A percentile compares a stretch with the other conserved stretches of the same genome.
These are phyloP conservation scores for Ichneumoninae sp. DNA, from an alignment of 2,888 invertebrate genomes.

Conservation along the genomic window DNA sequence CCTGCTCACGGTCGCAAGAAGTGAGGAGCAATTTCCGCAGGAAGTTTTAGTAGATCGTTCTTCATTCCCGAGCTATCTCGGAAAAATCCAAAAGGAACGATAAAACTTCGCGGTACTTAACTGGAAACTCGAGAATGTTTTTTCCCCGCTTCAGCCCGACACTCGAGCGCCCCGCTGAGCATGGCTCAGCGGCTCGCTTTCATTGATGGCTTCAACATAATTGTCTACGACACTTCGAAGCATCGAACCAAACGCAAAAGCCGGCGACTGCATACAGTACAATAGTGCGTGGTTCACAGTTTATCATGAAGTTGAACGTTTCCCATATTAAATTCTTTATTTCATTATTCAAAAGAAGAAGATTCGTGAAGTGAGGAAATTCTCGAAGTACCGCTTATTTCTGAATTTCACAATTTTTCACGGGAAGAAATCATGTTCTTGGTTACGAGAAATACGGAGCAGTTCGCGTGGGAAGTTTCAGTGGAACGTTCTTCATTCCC, in stretches of 20 bases:
- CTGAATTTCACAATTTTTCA: no score
- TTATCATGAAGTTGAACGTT: no score
- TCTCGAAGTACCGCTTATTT: no score
- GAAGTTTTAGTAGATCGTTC: conserved; percentile 7
- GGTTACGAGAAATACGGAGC: no score
- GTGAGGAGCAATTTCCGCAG: not conserved
- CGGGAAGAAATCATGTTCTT: no score
- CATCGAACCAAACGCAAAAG: not conserved
- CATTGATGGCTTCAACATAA: conserved; percentile 68
- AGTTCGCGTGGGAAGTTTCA: no score
- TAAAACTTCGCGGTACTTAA: conserved; percentile 1
- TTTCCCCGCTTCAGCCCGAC: not conserved
- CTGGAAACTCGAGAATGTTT: not conserved
- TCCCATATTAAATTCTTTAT: no score
- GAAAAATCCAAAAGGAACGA: not conserved
- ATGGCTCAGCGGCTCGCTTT: not conserved
- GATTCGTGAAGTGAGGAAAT: no score
- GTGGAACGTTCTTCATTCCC: no score
- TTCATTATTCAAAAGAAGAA: no score
- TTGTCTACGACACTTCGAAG: not conserved
- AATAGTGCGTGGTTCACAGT: no score
- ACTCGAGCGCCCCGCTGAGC: not conserved
- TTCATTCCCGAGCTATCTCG: not conserved
- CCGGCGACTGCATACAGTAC: no score
- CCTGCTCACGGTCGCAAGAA: not conserved